These are phyloP conservation scores for Eueides isabella DNA, from an alignment of 1,140 invertebrate species.

Conservation along the genomic window DNA sequence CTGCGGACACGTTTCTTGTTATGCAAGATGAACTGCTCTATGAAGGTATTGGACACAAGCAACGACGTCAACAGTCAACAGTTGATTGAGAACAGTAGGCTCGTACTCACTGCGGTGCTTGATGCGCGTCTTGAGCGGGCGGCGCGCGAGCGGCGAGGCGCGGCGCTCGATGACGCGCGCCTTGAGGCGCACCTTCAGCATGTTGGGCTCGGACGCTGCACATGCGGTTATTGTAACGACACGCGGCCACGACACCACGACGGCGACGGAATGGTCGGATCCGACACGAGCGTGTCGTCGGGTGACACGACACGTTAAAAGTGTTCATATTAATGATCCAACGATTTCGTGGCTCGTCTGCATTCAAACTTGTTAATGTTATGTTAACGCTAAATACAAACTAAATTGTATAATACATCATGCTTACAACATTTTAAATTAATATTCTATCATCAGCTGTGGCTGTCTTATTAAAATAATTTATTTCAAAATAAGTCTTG, in stretches of 20 bases:
- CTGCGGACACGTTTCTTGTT: conserved; percentile 56
- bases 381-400: conserved; percentile 5
- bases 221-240: conserved; percentile 50
- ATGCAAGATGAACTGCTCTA: neutral
- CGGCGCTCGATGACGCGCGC: conserved; percentile 96
- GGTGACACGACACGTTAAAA: no score
- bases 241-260: conserved; percentile 24
- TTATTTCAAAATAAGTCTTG: neutral
- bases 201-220: conserved; percentile 98
- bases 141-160: conserved; percentile 92
- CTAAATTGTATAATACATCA: neutral
- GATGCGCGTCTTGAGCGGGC: conserved; percentile 90
- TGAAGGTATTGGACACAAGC: neutral
- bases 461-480: neutral
- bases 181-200: conserved; percentile 97
- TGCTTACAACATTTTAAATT: neutral
- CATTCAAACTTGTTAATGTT: conserved; percentile 15
- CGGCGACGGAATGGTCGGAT: neutral
- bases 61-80: neutral
- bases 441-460: neutral
- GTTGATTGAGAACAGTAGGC: conserved; percentile 81
- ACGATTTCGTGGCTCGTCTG: conserved; percentile 17
- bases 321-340: neutral
- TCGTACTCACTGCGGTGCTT: conserved; percentile 85
- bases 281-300: neutral